These are phyloP conservation scores for Rhinatrema bivittatum DNA, from an alignment of 2,797 vertebrate genomes.

Conservation along the genomic window DNA sequence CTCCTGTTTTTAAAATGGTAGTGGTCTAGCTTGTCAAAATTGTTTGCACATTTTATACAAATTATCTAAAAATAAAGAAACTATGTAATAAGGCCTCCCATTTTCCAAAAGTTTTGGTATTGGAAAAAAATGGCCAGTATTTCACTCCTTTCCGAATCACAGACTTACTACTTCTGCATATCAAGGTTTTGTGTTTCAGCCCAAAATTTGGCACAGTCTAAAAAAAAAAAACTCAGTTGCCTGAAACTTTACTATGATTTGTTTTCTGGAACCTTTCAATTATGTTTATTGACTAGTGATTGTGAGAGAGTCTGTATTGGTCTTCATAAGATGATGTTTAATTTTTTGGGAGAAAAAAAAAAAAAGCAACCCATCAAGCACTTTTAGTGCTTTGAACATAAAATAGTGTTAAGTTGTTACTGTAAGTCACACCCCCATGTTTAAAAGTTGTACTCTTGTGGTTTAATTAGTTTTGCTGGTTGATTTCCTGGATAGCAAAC, in stretches of 20 bases:
- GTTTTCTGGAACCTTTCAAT: too few species aligned
- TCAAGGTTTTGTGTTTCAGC: constrained; percentile 45
- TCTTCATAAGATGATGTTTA: too few species aligned
- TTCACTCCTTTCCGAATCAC: constrained; percentile 44
- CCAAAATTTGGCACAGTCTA: constrained; percentile 49
- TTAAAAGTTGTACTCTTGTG: constrained; percentile 51
- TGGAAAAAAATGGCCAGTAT: constrained; percentile 47
- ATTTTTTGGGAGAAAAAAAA: too few species aligned
- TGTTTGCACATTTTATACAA: constrained; percentile 49
- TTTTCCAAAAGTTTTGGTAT: constrained; percentile 59
- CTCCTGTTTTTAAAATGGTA: neutral
- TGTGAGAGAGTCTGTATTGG: too few species aligned
- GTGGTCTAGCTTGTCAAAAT: constrained; percentile 10
- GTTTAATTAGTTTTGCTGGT: constrained; percentile 52
- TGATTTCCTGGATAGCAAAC: constrained; percentile 55
- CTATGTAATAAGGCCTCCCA: constrained; percentile 48
- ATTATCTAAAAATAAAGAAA: constrained; percentile 31
- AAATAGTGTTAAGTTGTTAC: constrained; percentile 47
- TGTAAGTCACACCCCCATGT: constrained; percentile 55
- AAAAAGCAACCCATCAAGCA: too few species aligned
- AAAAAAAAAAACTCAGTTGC: constrained; percentile 54
- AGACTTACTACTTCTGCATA: constrained; percentile 39
- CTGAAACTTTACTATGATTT: too few species aligned
- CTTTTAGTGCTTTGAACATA: constrained; percentile 51
- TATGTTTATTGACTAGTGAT: too few species aligned